phyloP scores from a whole-genome alignment of 2,797 vertebrate species.

The Sus cebifrons region DNA sequence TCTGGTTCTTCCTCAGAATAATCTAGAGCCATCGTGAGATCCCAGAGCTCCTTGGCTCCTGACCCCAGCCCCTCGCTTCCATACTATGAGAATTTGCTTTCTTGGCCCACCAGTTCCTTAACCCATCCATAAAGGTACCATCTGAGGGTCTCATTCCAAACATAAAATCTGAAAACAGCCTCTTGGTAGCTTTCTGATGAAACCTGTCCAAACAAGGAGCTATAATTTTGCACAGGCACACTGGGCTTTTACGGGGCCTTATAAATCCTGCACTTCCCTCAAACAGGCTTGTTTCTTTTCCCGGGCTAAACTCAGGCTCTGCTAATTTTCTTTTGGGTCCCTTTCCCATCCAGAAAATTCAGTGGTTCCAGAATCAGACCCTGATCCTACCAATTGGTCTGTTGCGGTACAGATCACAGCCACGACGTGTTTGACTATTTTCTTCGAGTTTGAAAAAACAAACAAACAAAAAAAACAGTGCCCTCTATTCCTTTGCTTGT shows the following conservation, averaged over 20 bases:
- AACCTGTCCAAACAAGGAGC: slow-evolving; percentile 51
- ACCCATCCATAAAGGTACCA: neutral
- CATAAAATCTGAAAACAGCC: slow-evolving; percentile 55
- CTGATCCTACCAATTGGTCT: slow-evolving; percentile 36
- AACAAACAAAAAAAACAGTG: neutral
- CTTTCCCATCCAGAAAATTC: slow-evolving; percentile 31
- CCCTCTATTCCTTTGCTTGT: slow-evolving; percentile 26
- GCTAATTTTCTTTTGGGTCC: slow-evolving; percentile 43
- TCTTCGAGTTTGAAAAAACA: neutral
- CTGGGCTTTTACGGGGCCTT: slow-evolving; percentile 60
- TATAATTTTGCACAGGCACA: slow-evolving; percentile 77
- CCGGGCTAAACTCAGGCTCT: slow-evolving; percentile 5
- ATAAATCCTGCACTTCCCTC: slow-evolving; percentile 7
- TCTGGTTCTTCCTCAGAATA: slow-evolving; percentile 81
- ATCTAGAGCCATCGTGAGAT: neutral
- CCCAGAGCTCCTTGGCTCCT: neutral
- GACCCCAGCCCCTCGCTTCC: slow-evolving; percentile 14
- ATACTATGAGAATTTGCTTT: slow-evolving; percentile 76
- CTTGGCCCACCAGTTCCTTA: slow-evolving; percentile 17
- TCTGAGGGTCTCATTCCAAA: slow-evolving; percentile 62
- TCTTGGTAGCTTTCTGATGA: slow-evolving; percentile 68
- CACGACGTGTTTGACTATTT: slow-evolving; percentile 14
- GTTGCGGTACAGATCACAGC: neutral
- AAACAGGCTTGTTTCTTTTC: slow-evolving; percentile 2
- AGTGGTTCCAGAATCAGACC: slow-evolving; percentile 46